Conservation (phyloP, 2,888 invertebrate genomes). For the Agriopis aurantiaria region DNA sequence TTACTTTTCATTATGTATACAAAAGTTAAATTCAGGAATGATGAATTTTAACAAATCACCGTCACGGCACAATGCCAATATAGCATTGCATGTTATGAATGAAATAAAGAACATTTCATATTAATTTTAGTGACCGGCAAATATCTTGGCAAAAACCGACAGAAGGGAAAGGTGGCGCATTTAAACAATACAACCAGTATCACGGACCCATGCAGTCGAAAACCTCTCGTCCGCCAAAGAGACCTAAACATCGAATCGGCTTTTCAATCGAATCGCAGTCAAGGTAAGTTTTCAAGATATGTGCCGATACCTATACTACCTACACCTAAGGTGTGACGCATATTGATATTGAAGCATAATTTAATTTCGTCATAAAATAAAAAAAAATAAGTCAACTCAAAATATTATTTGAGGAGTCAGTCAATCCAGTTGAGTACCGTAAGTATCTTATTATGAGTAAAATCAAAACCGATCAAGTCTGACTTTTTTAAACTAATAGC, state of each 20-base stretch:
- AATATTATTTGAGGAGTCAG: not conserved
- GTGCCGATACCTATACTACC: too few relatives aligned
- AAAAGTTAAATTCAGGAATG: conserved; percentile 49
- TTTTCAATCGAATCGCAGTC: too few relatives aligned
- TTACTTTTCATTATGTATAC: conserved; percentile 37
- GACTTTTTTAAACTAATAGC: too few relatives aligned
- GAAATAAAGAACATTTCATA: conserved; percentile 26
- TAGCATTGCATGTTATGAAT: conserved; percentile 33
- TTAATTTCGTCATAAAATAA: conserved; percentile 2
- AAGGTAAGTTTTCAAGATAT: too few relatives aligned
- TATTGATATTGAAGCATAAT: conserved; percentile 4
- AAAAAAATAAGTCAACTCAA: not conserved
- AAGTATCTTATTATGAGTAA: not conserved
- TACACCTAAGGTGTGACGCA: not conserved
- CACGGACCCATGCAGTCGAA: too few relatives aligned
- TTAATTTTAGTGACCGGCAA: too few relatives aligned
- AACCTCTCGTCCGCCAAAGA: too few relatives aligned
- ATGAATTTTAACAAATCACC: conserved; percentile 45
- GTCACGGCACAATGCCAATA: conserved; percentile 36
- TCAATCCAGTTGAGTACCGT: conserved; percentile 1
- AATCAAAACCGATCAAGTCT: not conserved
- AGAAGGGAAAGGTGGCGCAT: too few relatives aligned
- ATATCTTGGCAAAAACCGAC: too few relatives aligned
- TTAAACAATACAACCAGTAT: too few relatives aligned
- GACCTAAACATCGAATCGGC: too few relatives aligned